Conservation (phyloP, 2,888 invertebrate species). For the Patella pellucida region DNA sequence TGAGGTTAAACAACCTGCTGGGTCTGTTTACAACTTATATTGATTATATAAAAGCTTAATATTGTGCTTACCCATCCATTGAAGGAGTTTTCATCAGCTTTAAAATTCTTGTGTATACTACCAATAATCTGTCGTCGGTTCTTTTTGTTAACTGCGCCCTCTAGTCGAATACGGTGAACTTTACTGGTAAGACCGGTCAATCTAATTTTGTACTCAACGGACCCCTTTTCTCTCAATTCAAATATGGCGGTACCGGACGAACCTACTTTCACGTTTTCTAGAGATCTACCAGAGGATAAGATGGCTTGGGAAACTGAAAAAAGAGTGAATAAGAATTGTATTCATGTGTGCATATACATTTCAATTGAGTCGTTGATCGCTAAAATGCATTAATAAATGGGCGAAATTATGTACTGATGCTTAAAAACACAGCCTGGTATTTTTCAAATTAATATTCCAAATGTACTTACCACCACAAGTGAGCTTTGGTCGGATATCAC, state of each 20-base stretch:
- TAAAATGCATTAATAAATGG: too few species aligned
- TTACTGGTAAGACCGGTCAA: constrained; percentile 30
- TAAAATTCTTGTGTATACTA: constrained; percentile 28
- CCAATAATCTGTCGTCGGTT: constrained; percentile 27
- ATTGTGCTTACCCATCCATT: constrained; percentile 36
- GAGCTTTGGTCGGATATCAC: constrained; percentile 44
- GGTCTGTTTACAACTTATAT: too few species aligned
- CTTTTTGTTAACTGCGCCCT: constrained; percentile 27
- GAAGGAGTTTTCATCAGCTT: constrained; percentile 26
- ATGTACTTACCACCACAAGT: constrained; percentile 42
- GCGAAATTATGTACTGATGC: too few species aligned
- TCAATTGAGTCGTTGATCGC: too few species aligned
- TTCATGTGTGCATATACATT: background rate
- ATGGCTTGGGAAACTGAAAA: constrained; percentile 41
- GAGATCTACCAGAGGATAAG: constrained; percentile 33
- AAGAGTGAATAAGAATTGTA: background rate
- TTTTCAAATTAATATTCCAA: background rate
- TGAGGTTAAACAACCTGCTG: too few species aligned
- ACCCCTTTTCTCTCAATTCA: constrained; percentile 34
- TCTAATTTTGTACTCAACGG: constrained; percentile 39
- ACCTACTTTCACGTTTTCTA: constrained; percentile 19
- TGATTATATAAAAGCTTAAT: too few species aligned
- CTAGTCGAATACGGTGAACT: constrained; percentile 32
- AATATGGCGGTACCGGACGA: constrained; percentile 43
- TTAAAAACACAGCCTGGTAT: background rate